Conservation (phyloP, 2,797 vertebrate species). For the Neoniphon sammara region DNA sequence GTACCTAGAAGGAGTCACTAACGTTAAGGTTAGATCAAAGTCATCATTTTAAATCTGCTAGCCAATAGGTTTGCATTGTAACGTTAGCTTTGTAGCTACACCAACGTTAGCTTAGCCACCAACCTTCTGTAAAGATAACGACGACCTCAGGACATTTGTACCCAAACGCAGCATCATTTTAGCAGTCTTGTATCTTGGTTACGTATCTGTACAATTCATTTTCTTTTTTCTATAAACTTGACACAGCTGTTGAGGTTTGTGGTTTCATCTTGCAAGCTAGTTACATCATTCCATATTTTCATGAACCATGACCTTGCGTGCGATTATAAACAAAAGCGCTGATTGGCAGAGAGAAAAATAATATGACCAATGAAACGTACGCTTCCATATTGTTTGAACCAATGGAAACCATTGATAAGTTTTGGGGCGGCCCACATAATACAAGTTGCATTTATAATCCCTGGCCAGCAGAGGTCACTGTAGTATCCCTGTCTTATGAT, state of each 20-base stretch:
- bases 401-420: conserved; percentile 36
- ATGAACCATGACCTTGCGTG: conserved; percentile 24
- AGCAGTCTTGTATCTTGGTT: fast-evolving
- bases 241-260: neutral
- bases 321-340: conserved; percentile 31
- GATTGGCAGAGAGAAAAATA: conserved; percentile 28
- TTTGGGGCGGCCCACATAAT: conserved; percentile 20
- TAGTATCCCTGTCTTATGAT: neutral
- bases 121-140: conserved; percentile 73
- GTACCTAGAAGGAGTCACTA: too few species aligned
- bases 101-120: conserved; percentile 26
- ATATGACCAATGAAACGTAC: conserved; percentile 45
- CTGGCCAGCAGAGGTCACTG: conserved; percentile 63
- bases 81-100: neutral
- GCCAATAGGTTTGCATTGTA: too few species aligned
- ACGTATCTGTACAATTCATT: neutral
- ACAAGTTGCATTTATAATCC: fast-evolving
- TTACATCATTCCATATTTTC: neutral
- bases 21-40: neutral
- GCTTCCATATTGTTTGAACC: neutral
- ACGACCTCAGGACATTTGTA: conserved; percentile 38
- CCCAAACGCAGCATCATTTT: conserved; percentile 56
- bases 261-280: neutral
- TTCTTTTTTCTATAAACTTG: neutral
- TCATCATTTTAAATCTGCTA: neutral